Evolutionary conservation across 2,797 vertebrate species (phyloP), one percentile per base, ranked within the genome.

Genomic region (Antrozous pallidus): DNA sequence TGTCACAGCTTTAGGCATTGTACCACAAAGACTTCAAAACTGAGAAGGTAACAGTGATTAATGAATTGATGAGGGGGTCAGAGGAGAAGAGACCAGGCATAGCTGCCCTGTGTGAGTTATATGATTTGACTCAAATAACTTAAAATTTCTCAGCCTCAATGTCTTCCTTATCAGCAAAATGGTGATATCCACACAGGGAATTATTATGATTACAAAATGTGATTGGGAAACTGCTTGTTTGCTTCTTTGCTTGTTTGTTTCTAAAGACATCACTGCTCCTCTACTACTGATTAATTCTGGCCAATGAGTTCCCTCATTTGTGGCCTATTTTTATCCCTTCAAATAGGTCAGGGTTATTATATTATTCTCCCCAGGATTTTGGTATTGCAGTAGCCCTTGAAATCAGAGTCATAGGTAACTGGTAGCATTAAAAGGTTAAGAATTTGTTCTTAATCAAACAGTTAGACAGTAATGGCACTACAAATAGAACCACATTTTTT

Each of bases 371-470:
- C 80, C 93, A 79, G 65, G 94, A 95, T 74, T 90, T 95, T n/a
- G 70, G 65, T 85, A 85, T 56, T 81, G 91, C 78, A 86, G 70
- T 92, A 90, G 96, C 94, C 94, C 91, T 97, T 93, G 91, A 97
- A 85, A 96, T 95, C 90, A 77, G 65, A 97, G 94, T 82, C 96
- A 92, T 92, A 95, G 97, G 95, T 97, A 97, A 96, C 84, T 63
- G 81, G 94, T 94, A 91, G 85, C 97, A 97, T 97, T 97, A 97
- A 97, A 97, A 97, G 96, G 96, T 97, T 96, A 97, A 97, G 91
- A 95, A 95, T 97, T 97, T 96, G 97, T 96, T 97, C 96, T 97
- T 97, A 96, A 97, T 97, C 97, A 97, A 97, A 97, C 67, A 95
- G 93, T 88, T 73, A 96, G 96, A 97, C 93, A 97, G 97, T 97